Base-by-base conservation (phyloP, 2,797 vertebrate genomes). In the Eidolon dupreanum region DNA sequence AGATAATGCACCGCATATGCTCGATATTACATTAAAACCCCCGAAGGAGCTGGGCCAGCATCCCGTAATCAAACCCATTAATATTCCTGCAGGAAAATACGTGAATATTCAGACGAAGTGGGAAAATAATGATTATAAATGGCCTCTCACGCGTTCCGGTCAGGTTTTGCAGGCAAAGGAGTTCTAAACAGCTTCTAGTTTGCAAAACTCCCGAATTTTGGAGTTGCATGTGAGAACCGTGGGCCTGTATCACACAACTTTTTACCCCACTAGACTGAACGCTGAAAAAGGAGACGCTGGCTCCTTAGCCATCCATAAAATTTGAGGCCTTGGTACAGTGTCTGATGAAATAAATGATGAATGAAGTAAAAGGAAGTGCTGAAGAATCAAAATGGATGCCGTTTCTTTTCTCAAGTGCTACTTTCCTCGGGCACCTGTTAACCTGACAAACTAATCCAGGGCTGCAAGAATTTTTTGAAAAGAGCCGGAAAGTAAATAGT, bases 81-180 rank as follows among this genome's bases (percentile, higher is more conserved):
- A 88, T 73, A 74, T 81, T 75, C 68, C 53, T 19, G 19, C 51
- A n/a, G 38, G 59, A 91, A 83, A 93, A 91, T 16, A 8, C 66
- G 57, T 70, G 93, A 85, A 81, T 91, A 95, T 85, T 81, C 87
- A 91, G 88, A 17, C 43, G 22, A 46, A 70, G n/a, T 4, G n/a
- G 36, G 51, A 3, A 68, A 74, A 66, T 82, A 33, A 87, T 51
- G 51, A 74, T 71, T 74, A 61, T 70, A 84, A 92, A 87, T 87
- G 53, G 65, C 24, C 9, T 38, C 6, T 78, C 51, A 10, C 28
- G 75, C 13, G 38, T 16, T 28, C 71, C 24, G 70, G 82, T 33
- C 81, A 83, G 70, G 22, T 33, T 78, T 61, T 79, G 63, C 46
- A 78, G 36, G 75, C 43, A 33, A 49, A 51, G 53, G 49, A 71